Percentiles rank a stretch among this genome's conserved stretches.
Evolutionary conservation across 2,888 invertebrate genomes (phyloP).

Genomic region (Tipula lateralis): DNA sequence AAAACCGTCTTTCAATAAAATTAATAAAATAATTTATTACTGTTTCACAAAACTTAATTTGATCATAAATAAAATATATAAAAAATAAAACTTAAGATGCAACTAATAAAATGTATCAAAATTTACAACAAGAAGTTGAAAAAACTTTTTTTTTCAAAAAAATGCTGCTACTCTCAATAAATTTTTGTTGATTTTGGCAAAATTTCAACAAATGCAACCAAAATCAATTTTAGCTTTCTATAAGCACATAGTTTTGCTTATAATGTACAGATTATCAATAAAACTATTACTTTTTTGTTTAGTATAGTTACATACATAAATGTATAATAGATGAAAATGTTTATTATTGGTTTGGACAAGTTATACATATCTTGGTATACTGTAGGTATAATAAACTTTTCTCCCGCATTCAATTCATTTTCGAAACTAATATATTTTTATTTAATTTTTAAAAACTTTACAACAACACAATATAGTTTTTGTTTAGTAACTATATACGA

Average conservation of each 20-base stretch:
- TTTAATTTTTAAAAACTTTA: not conserved
- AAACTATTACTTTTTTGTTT: not conserved
- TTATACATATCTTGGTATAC: not conserved
- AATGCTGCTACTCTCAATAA: not conserved
- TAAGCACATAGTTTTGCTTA: not conserved
- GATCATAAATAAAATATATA: not conserved
- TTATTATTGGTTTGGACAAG: not conserved
- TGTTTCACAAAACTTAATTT: not conserved
- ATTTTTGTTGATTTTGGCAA: not conserved
- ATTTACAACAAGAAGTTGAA: not conserved
- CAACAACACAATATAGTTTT: not conserved
- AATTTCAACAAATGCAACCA: conserved; percentile 1
- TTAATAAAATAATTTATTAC: not conserved
- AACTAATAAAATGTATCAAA: not conserved
- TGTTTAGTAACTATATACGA: not conserved
- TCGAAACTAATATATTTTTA: not conserved
- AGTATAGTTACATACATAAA: not conserved
- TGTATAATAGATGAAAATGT: too few species aligned
- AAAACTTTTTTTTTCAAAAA: not conserved
- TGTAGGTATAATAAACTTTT: not conserved
- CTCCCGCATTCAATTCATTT: not conserved
- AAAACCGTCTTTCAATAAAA: not conserved
- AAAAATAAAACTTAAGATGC: not conserved
- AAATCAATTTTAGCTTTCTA: not conserved
- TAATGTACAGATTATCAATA: not conserved